Percentiles rank a stretch among this genome's conserved stretches.
phyloP scores from a whole-genome alignment of 2,113 vertebrate genomes.

The Psophia crepitans region DNA sequence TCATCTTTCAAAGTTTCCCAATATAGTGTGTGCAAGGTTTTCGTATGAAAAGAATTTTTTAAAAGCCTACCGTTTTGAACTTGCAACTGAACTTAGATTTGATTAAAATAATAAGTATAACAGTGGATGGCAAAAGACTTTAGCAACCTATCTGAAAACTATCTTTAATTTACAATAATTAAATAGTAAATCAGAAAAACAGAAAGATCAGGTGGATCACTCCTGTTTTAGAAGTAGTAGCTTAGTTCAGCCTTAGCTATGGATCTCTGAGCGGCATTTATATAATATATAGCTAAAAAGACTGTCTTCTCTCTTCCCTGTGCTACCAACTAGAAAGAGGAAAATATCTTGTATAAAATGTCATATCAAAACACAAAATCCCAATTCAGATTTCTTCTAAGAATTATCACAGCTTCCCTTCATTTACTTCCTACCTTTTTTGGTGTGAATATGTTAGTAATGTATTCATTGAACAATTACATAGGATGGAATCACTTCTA shows the following conservation, averaged over 20 bases:
- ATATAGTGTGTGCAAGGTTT: neutral
- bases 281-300: neutral
- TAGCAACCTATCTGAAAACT: neutral
- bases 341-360: neutral
- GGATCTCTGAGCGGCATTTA: neutral
- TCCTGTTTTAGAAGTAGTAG: neutral
- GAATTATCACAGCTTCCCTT: neutral
- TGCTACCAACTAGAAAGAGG: neutral
- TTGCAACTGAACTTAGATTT: neutral
- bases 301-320: neutral
- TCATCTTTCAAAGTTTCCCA: neutral
- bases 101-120: neutral
- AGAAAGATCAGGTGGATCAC: neutral
- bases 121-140: neutral
- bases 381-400: neutral
- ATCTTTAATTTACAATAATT: neutral
- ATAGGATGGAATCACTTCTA: neutral
- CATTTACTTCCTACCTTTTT: neutral
- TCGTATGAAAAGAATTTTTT: neutral
- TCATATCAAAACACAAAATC: neutral
- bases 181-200: neutral
- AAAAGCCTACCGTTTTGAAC: neutral
- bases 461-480: neutral
- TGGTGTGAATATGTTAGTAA: neutral
- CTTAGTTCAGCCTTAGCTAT: neutral